Base-by-base conservation (phyloP, 2,113 vertebrate genomes). In the Oncorhynchus kisutch region DNA sequence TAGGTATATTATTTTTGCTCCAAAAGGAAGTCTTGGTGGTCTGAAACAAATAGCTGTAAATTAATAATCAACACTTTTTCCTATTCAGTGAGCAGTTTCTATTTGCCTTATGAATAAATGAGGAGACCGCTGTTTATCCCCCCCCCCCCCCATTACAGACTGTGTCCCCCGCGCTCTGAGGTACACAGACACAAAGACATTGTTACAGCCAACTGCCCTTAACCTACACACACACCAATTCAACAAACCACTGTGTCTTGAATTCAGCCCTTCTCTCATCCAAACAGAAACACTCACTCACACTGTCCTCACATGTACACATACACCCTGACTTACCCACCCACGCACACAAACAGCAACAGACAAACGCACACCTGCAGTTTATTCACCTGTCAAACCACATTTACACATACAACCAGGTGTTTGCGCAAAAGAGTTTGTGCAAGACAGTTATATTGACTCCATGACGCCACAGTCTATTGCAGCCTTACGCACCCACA, bases 71-170 rank as follows among this genome's bases (percentile, higher is more conserved):
- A 89, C 85, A 82, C 87, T 86, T 92, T 92, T 94, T 93, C 90
- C 88, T 79, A 86, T 87, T 80, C 84, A 89, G 88, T 73, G 86
- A 88, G 89, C 88, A 80, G 85, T 88, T 88, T 88, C 86, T 93
- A 83, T 94, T 93, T 93, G 88, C 88, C 91, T 94, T 89, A 96
- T 96, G 88, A 96, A 97, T 96, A 96, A 96, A 93, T 94, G 85
- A 97, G 78, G 79, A 85, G 78, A 74, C 76, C 75, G 78, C 90
- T 94, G 93, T 95, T 94, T 94, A 94, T 90, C 91, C 81, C 29
- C 62, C n/a, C 22, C 49, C 51, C 31, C 29, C 13, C 20, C 8
- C 69, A 71, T 71, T 45, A 72, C 74, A 25, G 25, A 49, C 34
- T 76, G 81, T 9, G 67, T 59, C 81, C 81, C 76, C 72, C 83